phyloP scores from a whole-genome alignment of 2,797 vertebrate species.

The Pangasius djambal region DNA sequence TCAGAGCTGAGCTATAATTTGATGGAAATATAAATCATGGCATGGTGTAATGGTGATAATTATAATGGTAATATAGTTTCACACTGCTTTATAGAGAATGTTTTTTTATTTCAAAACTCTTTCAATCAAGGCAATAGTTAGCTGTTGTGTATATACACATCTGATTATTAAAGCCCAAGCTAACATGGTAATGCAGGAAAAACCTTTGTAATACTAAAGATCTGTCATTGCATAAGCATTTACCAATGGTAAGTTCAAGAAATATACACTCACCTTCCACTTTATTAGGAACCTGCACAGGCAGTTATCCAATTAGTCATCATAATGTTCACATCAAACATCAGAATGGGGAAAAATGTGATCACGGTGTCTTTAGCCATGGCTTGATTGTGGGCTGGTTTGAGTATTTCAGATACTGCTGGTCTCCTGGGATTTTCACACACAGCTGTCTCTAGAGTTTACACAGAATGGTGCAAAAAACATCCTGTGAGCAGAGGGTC shows the following conservation, averaged over 20 bases:
- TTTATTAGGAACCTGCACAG: background rate
- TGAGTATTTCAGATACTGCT: background rate
- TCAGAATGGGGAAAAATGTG: background rate
- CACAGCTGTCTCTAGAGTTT: background rate
- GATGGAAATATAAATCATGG: background rate
- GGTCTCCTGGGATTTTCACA: background rate
- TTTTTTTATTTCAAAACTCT: too few relatives aligned
- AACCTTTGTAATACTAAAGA: background rate
- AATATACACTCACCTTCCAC: background rate
- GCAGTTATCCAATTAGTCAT: background rate
- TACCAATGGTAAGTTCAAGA: background rate
- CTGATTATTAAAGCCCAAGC: background rate
- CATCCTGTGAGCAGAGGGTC: too few relatives aligned
- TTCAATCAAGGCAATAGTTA: background rate
- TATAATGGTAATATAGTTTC: background rate
- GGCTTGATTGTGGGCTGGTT: background rate
- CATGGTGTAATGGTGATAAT: background rate
- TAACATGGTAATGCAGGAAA: background rate
- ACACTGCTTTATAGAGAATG: background rate
- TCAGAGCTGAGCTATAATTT: background rate
- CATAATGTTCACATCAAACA: background rate
- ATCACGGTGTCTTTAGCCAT: background rate
- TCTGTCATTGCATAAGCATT: background rate
- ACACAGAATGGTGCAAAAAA: background rate
- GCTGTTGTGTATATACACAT: background rate